A percentile compares a stretch with the other conserved stretches of the same genome.
Conservation (phyloP, 2,888 invertebrate genomes). For the Malthinus flaveolus region DNA sequence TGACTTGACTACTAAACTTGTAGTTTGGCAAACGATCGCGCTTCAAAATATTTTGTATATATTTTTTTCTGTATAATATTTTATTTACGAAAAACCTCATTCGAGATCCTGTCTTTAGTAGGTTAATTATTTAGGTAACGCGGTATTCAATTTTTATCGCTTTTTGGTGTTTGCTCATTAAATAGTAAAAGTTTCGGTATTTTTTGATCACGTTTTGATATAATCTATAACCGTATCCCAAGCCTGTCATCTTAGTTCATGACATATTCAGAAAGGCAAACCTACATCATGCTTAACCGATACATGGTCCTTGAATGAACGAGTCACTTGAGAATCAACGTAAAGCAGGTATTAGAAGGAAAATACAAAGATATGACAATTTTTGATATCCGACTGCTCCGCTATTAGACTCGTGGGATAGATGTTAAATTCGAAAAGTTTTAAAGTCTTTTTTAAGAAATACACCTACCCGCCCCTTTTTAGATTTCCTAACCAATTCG, state of each 20-base stretch:
- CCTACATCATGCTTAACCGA: conserved; percentile 41
- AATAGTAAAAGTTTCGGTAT: conserved; percentile 24
- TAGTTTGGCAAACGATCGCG: conserved; percentile 18
- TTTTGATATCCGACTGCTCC: conserved; percentile 32
- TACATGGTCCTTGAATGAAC: conserved; percentile 34
- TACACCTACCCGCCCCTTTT: conserved; percentile 6
- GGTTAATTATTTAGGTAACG: neutral
- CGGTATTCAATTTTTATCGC: conserved; percentile 8
- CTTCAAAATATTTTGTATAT: conserved; percentile 3
- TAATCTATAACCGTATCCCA: conserved; percentile 37
- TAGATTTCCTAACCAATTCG: conserved; percentile 16
- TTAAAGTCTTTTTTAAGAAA: conserved; percentile 22
- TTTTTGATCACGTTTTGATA: conserved; percentile 30
- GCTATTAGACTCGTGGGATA: conserved; percentile 30
- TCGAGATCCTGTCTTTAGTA: too few relatives aligned
- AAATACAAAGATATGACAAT: conserved; percentile 38
- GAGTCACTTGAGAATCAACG: conserved; percentile 27
- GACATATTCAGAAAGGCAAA: conserved; percentile 48
- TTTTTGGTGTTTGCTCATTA: conserved; percentile 6
- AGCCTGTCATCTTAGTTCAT: conserved; percentile 46
- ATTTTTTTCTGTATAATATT: neutral
- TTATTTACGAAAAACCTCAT: too few relatives aligned
- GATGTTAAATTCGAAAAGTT: conserved; percentile 27
- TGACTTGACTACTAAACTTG: conserved; percentile 24
- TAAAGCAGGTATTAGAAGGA: conserved; percentile 28